Evolutionary conservation across 2,113 vertebrate species (phyloP).

Genomic region (human): GRCh38 chr5:136779501-136780000

Average conservation of each 20-base stretch:
- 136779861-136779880: background rate
- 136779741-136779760: background rate
- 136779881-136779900: background rate
- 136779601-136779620: background rate
- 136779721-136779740: background rate
- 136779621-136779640: background rate
- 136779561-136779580: background rate
- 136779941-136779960: background rate
- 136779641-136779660: accelerated
- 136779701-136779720: background rate
- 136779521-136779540: background rate
- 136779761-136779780: background rate
- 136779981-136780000: background rate
- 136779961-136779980: background rate
- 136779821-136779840: background rate
- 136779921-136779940: background rate
- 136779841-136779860: background rate
- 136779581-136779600: background rate
- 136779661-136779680: background rate
- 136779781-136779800: background rate
- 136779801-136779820: background rate
- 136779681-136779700: background rate
- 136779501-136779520: background rate
- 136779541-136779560: background rate
- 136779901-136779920: background rate